Percentiles rank a stretch among this genome's conserved stretches.
Conservation (phyloP, 2,888 invertebrate genomes). For the Julus scanicus region DNA sequence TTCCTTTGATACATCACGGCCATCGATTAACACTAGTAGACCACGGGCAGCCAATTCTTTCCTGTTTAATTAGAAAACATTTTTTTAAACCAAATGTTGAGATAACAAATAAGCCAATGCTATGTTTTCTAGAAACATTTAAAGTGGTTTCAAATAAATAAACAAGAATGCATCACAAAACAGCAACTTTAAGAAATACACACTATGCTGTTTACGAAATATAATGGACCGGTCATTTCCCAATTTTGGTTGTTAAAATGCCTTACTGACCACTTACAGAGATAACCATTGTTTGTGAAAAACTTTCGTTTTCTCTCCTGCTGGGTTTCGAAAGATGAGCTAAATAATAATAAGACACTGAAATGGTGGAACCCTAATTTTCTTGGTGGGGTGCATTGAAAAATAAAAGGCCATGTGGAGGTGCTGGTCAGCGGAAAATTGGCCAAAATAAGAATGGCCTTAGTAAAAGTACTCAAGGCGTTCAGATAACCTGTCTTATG, state of each 20-base stretch:
- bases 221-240: constrained; percentile 65
- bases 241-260: constrained; percentile 67
- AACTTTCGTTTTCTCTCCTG: constrained; percentile 18
- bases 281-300: constrained; percentile 40
- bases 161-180: not conserved
- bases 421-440: not conserved
- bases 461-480: not conserved
- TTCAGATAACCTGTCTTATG: not conserved
- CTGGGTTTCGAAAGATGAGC: constrained; percentile 10
- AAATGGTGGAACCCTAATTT: constrained; percentile 5
- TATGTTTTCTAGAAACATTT: too few species aligned
- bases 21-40: constrained; percentile 61
- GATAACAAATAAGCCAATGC: too few species aligned
- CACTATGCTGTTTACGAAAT: not conserved
- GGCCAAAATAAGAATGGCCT: not conserved
- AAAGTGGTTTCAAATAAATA: not conserved
- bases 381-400: not conserved
- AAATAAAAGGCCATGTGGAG: not conserved
- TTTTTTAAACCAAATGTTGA: too few species aligned
- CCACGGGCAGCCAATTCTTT: constrained; percentile 60
- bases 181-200: not conserved
- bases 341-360: constrained; percentile 17
- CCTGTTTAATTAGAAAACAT: constrained; percentile 56
- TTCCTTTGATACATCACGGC: constrained; percentile 63
- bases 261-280: constrained; percentile 66